A percentile compares a stretch with the other conserved stretches of the same genome.
Conservation (phyloP, 2,113 vertebrate genomes). For the Arizona elegans region DNA sequence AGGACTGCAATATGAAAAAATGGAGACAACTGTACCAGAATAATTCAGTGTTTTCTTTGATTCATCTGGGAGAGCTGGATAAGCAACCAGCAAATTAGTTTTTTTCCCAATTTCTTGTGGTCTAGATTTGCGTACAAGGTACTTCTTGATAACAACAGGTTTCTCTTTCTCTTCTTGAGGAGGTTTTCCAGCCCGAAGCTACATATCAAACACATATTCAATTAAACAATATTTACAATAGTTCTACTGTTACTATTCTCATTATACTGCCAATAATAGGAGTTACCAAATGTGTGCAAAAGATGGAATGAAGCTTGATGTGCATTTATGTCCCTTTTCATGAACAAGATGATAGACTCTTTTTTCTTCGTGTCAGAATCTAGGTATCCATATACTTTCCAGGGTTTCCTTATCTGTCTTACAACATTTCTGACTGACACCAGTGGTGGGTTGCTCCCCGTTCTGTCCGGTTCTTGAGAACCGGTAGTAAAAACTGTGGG, state of each 20-base stretch:
- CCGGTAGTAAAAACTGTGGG: too few species aligned
- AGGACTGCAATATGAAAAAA: not conserved
- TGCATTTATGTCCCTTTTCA: not conserved
- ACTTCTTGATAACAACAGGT: slow-evolving; percentile 45
- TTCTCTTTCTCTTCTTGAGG: slow-evolving; percentile 48
- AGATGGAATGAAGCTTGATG: not conserved
- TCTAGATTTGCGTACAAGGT: slow-evolving; percentile 62
- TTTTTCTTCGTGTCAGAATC: not conserved
- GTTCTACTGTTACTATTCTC: slow-evolving; percentile 16
- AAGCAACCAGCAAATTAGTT: slow-evolving; percentile 56
- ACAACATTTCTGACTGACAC: not conserved
- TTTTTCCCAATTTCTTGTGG: slow-evolving; percentile 52
- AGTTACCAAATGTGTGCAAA: not conserved
- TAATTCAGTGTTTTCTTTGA: slow-evolving; percentile 56
- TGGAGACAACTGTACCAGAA: slow-evolving; percentile 66
- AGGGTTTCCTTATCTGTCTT: not conserved
- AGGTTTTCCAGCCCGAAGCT: slow-evolving; percentile 68
- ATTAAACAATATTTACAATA: slow-evolving; percentile 6
- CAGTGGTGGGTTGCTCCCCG: too few species aligned
- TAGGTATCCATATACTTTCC: not conserved
- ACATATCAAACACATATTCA: slow-evolving; percentile 33
- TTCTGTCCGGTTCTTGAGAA: too few species aligned
- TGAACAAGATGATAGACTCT: not conserved
- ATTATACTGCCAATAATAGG: slow-evolving; percentile 1
- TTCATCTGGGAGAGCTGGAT: slow-evolving; percentile 42